A percentile compares a stretch with the other conserved stretches of the same genome.
phyloP scores from a whole-genome alignment of 2,113 vertebrate species.

The Anoura caudifer region DNA sequence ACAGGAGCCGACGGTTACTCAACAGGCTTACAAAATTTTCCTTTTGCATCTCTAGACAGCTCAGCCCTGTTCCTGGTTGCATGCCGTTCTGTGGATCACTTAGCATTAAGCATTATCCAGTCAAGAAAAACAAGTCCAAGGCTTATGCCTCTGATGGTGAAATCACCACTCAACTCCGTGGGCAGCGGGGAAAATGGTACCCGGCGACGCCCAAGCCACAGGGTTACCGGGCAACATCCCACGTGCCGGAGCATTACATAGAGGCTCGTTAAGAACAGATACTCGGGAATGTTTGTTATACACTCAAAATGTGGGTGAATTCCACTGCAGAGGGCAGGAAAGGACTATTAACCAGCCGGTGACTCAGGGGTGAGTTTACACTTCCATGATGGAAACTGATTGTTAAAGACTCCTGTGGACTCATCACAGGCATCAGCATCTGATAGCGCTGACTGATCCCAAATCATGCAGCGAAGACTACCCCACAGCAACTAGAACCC shows the following conservation, averaged over 20 bases:
- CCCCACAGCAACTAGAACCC: background rate
- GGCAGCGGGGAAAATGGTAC: background rate
- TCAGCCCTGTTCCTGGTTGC: background rate
- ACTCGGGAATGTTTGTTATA: background rate
- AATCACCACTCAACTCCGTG: background rate
- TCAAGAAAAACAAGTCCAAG: slow-evolving; percentile 35
- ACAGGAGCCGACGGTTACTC: background rate
- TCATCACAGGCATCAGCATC: background rate
- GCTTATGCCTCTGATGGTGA: background rate
- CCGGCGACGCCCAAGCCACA: background rate
- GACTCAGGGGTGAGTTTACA: background rate
- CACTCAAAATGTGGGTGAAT: background rate
- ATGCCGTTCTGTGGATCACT: background rate
- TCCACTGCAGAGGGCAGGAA: background rate
- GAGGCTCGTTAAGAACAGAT: background rate
- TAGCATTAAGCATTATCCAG: background rate
- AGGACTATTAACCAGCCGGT: background rate
- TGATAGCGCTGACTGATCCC: background rate
- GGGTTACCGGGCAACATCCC: background rate
- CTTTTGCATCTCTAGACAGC: background rate
- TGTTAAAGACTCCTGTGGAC: background rate
- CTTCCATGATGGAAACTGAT: background rate
- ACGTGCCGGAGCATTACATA: accelerated
- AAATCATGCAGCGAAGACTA: background rate
- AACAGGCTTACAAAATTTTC: background rate